Evolutionary conservation across 1,140 invertebrate genomes (phyloP), one percentile per base, ranked within the genome.

Genomic region (Bombus breviceps): DNA sequence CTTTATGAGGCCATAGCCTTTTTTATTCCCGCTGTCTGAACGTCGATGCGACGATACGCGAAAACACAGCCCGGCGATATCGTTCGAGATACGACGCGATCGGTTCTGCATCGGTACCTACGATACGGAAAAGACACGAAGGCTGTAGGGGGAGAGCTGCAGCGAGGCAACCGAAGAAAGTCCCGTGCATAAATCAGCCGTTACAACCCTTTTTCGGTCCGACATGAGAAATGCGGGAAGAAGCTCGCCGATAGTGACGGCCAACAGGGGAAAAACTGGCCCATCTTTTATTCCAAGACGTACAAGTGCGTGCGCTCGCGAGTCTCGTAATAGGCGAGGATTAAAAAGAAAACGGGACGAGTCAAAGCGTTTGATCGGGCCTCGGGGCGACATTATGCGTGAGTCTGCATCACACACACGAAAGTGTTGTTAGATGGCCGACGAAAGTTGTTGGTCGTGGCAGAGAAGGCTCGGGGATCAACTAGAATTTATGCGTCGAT

Each of bases 231-330:
- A 86, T 83, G 86, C 80, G 66, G 15, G 74, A 86, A 91, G 83
- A 89, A 81, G 82, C 79, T 47, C 62, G 79, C 34, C 75, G 87
- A 78, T 64, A 71, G 76, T 28, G 86, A 62, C 53, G 59, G 74
- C 28, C 34, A 41, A 59, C 75, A 6, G 69, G 32, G 39, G 71
- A 71, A 84, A 76, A 87, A 90, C 88, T 88, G 88, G 90, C 82
- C 85, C 90, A 89, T 92, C 87, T 85, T 89, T 92, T 90, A 92
- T 89, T 89, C 86, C 82, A 85, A 79, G 90, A 86, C 80, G 88
- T 80, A 78, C 68, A 69, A 81, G 76, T 83, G 81, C 83, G 83
- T 78, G 68, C 25, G 72, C 71, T 47, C 73, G 75, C 75, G 59
- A 57, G 68, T 6, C 71, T 69, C 62, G 68, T 72, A 71, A 53